phyloP scores from a whole-genome alignment of 2,888 invertebrate species.

The Drosophila tanythrix region DNA sequence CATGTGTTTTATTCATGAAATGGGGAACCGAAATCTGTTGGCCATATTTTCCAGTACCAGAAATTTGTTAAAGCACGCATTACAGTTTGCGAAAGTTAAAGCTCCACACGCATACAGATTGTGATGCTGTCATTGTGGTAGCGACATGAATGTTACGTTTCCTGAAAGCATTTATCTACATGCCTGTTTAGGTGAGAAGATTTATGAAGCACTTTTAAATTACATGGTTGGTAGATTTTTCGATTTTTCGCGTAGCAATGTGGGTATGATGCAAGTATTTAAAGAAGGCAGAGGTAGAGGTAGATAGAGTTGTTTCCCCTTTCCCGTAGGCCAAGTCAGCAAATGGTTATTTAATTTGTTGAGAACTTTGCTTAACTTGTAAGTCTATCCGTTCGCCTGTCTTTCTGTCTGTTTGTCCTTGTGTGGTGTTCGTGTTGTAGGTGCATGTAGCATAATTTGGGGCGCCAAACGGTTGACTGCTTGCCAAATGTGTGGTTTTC shows the following conservation, averaged over 20 bases:
- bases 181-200: background rate
- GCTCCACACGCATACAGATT: background rate
- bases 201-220: conserved; percentile 1
- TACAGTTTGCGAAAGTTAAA: background rate
- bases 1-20: background rate
- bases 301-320: background rate
- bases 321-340: conserved; percentile 10
- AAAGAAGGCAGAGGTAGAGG: background rate
- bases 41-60: background rate
- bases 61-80: background rate
- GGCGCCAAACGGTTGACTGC: conserved; percentile 33
- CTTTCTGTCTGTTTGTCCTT: conserved; percentile 1
- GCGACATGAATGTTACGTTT: background rate
- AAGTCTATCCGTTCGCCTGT: conserved; percentile 4
- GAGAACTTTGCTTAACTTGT: conserved; percentile 37
- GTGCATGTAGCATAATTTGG: conserved; percentile 40
- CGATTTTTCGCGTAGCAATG: background rate
- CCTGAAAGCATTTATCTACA: background rate
- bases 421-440: conserved; percentile 7
- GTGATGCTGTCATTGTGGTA: background rate
- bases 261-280: background rate
- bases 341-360: conserved; percentile 53
- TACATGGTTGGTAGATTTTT: background rate
- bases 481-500: conserved; percentile 48
- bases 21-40: background rate